These are phyloP conservation scores for Rotaria socialis DNA, from an alignment of 2,888 invertebrate species.

Conservation along the genomic window DNA sequence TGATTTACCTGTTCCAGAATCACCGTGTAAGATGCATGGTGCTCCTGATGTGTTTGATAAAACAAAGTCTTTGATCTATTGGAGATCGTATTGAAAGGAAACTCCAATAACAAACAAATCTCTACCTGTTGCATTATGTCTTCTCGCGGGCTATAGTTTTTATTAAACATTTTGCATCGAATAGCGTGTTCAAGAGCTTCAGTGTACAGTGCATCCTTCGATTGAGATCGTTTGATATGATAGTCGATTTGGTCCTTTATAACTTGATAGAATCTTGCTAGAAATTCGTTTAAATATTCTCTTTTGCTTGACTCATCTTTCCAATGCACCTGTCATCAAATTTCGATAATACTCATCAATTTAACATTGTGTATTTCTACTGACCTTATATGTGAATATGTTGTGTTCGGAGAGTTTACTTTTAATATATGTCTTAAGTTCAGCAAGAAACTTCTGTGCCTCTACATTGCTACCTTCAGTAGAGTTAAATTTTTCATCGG, in stretches of 20 bases:
- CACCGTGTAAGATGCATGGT: neutral
- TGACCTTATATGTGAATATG: neutral
- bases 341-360: neutral
- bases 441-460: neutral
- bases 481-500: neutral
- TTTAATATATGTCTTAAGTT: neutral
- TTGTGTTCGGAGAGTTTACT: conserved; percentile 53
- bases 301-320: neutral
- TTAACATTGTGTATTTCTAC: neutral
- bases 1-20: neutral
- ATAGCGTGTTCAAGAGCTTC: neutral
- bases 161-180: neutral
- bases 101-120: neutral
- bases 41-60: neutral
- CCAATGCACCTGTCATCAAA: neutral
- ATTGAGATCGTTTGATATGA: neutral
- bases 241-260: neutral
- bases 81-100: neutral
- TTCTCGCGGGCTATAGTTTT: neutral
- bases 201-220: neutral
- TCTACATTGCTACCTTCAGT: neutral
- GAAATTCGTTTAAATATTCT: neutral
- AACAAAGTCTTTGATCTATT: neutral
- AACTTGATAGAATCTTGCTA: neutral
- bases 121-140: neutral